Evolutionary conservation across 37 sponge, comb jelly and placozoan species (phyloP).

Genomic region (Oscarella lobularis): DNA sequence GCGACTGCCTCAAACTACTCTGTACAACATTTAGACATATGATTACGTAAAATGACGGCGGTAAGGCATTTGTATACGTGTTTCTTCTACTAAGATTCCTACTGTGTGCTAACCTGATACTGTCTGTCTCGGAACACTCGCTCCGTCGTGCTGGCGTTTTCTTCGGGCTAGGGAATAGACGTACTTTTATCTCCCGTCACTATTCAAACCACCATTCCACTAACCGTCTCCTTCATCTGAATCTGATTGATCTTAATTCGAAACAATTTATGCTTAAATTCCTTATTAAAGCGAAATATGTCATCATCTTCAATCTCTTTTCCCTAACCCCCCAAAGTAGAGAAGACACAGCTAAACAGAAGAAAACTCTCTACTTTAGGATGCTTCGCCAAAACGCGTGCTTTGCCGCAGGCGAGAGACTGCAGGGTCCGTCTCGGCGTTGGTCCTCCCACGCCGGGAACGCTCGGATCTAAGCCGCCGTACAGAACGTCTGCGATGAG

Average conservation of each 20-base stretch:
- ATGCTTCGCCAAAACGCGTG: constrained; percentile 64
- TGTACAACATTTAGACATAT: too few species aligned
- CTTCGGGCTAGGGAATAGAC: constrained; percentile 43
- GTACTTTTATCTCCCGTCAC: not conserved
- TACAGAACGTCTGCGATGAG: too few species aligned
- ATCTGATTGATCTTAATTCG: constrained; percentile 98
- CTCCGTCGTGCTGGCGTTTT: constrained; percentile 80
- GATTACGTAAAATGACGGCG: too few species aligned
- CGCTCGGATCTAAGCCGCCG: too few species aligned
- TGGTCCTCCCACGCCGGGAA: too few species aligned
- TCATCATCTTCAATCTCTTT: constrained; percentile 62
- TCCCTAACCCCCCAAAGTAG: constrained; percentile 31
- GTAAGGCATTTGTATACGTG: too few species aligned
- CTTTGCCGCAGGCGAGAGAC: constrained; percentile 82
- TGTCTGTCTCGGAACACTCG: constrained; percentile 90
- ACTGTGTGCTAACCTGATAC: too few species aligned
- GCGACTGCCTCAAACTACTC: too few species aligned
- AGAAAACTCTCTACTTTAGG: constrained; percentile 66
- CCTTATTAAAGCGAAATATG: constrained; percentile 55
- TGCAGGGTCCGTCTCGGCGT: constrained; percentile 83
- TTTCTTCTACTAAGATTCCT: too few species aligned
- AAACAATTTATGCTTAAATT: constrained; percentile 82
- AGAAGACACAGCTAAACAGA: too few species aligned
- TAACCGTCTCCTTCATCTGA: constrained; percentile 91
- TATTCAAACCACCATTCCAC: not conserved